Evolutionary conservation across 2,797 vertebrate species (phyloP).

Genomic region (Periophthalmus magnuspinnatus): DNA sequence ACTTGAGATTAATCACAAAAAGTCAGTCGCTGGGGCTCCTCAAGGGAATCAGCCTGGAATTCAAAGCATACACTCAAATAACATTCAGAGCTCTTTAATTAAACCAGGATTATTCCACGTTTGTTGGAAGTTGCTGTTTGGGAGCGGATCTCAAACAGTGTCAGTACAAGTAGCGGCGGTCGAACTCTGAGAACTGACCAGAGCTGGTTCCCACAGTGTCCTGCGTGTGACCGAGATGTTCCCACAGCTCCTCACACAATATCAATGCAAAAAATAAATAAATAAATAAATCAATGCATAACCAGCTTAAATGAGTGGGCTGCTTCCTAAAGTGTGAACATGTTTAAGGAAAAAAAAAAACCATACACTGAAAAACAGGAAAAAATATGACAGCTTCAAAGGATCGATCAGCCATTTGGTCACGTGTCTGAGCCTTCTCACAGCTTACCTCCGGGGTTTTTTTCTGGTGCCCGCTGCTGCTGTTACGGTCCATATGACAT

Average conservation of each 20-base stretch:
- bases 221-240: neutral
- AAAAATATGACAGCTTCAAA: neutral
- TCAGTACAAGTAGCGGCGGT: neutral
- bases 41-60: slow-evolving; percentile 21
- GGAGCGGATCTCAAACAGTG: neutral
- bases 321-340: neutral
- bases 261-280: neutral
- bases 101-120: neutral
- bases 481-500: slow-evolving; percentile 28
- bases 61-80: slow-evolving; percentile 10
- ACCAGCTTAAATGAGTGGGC: neutral
- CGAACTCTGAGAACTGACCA: neutral
- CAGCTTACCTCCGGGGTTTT: slow-evolving; percentile 58
- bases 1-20: slow-evolving; percentile 57
- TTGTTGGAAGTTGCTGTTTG: neutral
- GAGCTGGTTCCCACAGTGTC: slow-evolving; percentile 1
- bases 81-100: neutral
- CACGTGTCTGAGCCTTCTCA: slow-evolving; percentile 5
- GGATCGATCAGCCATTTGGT: slow-evolving; percentile 11
- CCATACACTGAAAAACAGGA: no score
- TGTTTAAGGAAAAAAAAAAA: neutral
- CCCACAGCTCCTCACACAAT: neutral
- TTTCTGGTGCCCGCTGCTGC: slow-evolving; percentile 13
- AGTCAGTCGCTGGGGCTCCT: slow-evolving; percentile 27
- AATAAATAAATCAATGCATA: neutral